These are phyloP conservation scores for Stichopus horrens DNA, from an alignment of 53 echinoderm and acorn worm genomes.

Conservation along the genomic window DNA sequence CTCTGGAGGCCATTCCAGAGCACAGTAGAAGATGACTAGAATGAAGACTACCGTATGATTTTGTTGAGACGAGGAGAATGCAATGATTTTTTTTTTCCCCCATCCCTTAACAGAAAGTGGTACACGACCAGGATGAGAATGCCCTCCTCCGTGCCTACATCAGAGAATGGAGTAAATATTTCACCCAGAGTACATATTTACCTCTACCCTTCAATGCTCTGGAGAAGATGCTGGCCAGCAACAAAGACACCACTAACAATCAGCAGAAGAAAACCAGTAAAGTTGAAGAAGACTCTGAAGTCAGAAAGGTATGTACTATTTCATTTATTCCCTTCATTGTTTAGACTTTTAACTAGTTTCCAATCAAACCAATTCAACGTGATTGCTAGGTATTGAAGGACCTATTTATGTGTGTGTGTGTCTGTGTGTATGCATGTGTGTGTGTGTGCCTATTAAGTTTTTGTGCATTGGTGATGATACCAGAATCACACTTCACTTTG, in stretches of 20 bases:
- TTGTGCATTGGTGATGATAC: too few relatives aligned
- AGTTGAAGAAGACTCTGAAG: slow-evolving; percentile 86
- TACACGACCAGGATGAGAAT: slow-evolving; percentile 88
- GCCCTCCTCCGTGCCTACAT: slow-evolving; percentile 93
- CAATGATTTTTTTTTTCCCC: not conserved
- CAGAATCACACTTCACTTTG: too few relatives aligned
- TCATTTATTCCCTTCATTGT: too few relatives aligned
- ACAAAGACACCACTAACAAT: slow-evolving; percentile 52
- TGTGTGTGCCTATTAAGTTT: too few relatives aligned
- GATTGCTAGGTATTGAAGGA: too few relatives aligned
- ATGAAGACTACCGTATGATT: too few relatives aligned
- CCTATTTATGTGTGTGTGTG: too few relatives aligned
- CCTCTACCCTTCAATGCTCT: slow-evolving; percentile 89
- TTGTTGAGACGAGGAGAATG: too few relatives aligned
- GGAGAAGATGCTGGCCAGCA: slow-evolving; percentile 48
- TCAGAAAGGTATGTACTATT: slow-evolving; percentile 72
- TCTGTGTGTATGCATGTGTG: too few relatives aligned
- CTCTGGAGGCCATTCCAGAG: not conserved
- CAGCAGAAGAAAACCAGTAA: slow-evolving; percentile 83
- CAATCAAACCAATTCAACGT: not conserved
- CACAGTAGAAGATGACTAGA: not conserved
- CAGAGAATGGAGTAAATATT: slow-evolving; percentile 92
- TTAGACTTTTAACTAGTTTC: not conserved
- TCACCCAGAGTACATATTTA: slow-evolving; percentile 91
- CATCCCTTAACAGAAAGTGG: slow-evolving; percentile 60